Conservation (phyloP, 2,113 vertebrate species). For the Ivindomyrus marchei region DNA sequence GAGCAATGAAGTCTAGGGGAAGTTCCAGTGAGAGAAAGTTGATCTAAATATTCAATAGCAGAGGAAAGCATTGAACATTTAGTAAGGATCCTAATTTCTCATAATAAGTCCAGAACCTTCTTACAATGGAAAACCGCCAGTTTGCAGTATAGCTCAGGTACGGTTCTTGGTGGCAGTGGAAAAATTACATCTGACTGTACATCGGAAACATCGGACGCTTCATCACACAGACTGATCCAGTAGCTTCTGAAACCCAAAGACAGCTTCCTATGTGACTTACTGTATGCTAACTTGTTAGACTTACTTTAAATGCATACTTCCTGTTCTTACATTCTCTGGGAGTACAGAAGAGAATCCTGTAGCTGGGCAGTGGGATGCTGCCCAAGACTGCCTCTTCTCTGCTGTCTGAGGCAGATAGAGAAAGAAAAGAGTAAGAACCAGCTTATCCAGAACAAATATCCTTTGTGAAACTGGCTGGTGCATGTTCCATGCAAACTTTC, state of each 20-base stretch:
- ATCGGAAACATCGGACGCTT: not conserved
- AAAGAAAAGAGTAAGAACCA: not conserved
- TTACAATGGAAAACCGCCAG: not conserved
- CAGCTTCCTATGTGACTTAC: not conserved
- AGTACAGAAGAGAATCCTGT: slow-evolving; percentile 72
- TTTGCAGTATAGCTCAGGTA: not conserved
- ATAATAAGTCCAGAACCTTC: not conserved
- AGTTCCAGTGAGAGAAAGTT: not conserved
- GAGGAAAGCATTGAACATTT: not conserved
- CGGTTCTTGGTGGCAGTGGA: not conserved
- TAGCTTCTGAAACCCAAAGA: not conserved
- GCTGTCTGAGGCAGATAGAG: slow-evolving; percentile 62
- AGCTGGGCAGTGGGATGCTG: slow-evolving; percentile 81
- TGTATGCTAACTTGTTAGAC: slow-evolving; percentile 3
- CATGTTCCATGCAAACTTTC: slow-evolving; percentile 17
- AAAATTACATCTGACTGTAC: not conserved
- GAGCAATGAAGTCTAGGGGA: not conserved
- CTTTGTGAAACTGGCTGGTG: not conserved
- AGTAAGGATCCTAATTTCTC: not conserved
- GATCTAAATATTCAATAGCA: not conserved
- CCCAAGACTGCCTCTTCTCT: slow-evolving; percentile 78
- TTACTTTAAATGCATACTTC: slow-evolving; percentile 81
- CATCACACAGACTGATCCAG: not conserved
- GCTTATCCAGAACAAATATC: not conserved
- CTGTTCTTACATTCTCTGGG: slow-evolving; percentile 73